Base-by-base conservation (phyloP, 2,113 vertebrate genomes). In the Sigmodon hispidus region DNA sequence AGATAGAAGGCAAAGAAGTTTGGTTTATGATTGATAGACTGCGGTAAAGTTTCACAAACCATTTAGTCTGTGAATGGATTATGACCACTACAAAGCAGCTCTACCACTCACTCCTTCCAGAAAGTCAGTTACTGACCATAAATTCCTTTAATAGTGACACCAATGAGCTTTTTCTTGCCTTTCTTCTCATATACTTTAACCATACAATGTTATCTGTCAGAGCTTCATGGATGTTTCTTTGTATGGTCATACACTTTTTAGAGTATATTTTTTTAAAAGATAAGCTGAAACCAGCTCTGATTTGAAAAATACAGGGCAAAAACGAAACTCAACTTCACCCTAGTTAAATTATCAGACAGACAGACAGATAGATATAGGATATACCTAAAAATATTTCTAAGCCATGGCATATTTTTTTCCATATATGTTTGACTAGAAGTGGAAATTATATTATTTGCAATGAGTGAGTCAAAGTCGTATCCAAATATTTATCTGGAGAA, bases 401-500 rank as follows among this genome's bases (percentile, higher is more conserved):
- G 73, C 24, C 69, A 5, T 26, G 29, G 55, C 57, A 69, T 45
- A 50, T 40, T 15, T 72, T 83, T 94, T 95, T 90, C 36, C 17
- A 79, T 21, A 24, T 29, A 87, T 92, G 34, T 85, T 90, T 87
- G 73, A 95, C 61, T 36, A 91, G 8, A 73, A 83, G 12, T 92
- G 40, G 40, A 93, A 89, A 84, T 92, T 50, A 40, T 17, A 61
- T 67, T 43, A 34, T 72, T 97, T 89, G 26, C 26, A 85, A 34
- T 94, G 57, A 59, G 52, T 55, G 52, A 96, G 34, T 12, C 45
- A 50, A 75, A 87, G 55, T 24, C 34, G 40, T 48, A 88, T 2
- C 52, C 48, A 87, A 45, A 87, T 76, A 91, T 93, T 94, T 89
- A 63, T 87, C 77, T 95, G 79, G 75, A 92, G 94, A 96, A 95